Evolutionary conservation across 2,888 invertebrate species (phyloP).

Genomic region (Resseliella maxima): DNA sequence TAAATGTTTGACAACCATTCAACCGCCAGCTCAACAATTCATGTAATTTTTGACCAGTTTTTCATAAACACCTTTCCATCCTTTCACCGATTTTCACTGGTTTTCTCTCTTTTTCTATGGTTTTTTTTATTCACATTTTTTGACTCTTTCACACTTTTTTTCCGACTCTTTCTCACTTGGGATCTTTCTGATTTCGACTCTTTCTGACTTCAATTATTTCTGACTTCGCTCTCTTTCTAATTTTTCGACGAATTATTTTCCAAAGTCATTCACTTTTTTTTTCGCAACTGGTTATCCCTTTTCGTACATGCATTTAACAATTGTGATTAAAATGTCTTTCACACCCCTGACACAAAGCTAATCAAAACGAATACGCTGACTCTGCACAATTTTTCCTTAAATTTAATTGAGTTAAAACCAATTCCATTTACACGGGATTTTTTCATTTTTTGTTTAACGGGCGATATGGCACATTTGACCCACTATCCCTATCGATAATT

Average conservation of each 20-base stretch:
- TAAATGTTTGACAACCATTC: not conserved
- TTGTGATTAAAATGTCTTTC: slow-evolving; percentile 42
- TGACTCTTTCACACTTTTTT: no score
- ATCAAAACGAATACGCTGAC: not conserved
- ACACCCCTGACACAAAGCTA: slow-evolving; percentile 10
- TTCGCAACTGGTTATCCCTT: slow-evolving; percentile 6
- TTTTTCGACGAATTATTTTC: no score
- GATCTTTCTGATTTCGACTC: no score
- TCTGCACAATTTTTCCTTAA: not conserved
- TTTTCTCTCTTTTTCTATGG: no score
- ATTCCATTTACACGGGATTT: not conserved
- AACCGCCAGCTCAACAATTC: not conserved
- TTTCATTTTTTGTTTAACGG: not conserved
- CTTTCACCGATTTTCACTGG: no score
- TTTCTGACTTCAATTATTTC: no score
- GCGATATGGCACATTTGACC: not conserved
- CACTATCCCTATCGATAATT: slow-evolving; percentile 4
- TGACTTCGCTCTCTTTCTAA: no score
- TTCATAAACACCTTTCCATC: not conserved
- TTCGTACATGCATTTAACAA: not conserved
- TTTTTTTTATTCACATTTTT: no score
- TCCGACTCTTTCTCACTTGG: no score
- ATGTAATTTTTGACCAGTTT: slow-evolving; percentile 32
- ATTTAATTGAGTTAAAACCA: not conserved
- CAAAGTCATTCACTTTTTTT: not conserved